Conservation (phyloP, 2,113 vertebrate genomes). For the Dicerorhinus sumatrensis region DNA sequence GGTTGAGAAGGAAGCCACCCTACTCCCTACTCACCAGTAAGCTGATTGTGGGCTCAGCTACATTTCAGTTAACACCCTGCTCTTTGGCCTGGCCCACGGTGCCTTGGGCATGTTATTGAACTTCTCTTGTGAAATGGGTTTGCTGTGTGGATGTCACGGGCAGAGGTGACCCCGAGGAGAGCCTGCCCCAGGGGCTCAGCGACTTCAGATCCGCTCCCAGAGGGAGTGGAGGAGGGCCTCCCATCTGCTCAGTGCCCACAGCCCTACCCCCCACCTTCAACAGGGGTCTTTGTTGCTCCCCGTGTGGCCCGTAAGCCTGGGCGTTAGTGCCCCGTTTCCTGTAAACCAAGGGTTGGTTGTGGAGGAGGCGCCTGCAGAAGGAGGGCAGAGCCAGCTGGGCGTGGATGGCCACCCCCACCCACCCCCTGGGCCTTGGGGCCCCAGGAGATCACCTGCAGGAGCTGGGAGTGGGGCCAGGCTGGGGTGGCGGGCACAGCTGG, state of each 20-base stretch:
- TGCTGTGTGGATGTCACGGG: neutral
- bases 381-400: neutral
- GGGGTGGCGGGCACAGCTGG: neutral
- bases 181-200: neutral
- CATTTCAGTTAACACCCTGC: neutral
- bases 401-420: neutral
- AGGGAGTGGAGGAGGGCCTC: neutral
- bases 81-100: neutral
- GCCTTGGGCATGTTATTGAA: accelerated
- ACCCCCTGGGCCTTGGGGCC: neutral
- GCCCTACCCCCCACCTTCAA: neutral
- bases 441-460: neutral
- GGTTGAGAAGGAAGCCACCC: neutral
- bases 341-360: neutral
- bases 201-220: neutral
- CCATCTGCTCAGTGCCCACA: neutral
- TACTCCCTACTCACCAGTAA: too few species aligned
- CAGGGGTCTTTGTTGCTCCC: neutral
- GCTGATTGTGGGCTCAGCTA: neutral
- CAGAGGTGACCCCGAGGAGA: neutral
- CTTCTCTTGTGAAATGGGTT: neutral
- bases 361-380: neutral
- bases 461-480: neutral
- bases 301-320: accelerated
- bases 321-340: neutral